Evolutionary conservation across 2,797 vertebrate species (phyloP), one percentile per base, ranked within the genome.

Genomic region (Falco novaeseelandiae): DNA sequence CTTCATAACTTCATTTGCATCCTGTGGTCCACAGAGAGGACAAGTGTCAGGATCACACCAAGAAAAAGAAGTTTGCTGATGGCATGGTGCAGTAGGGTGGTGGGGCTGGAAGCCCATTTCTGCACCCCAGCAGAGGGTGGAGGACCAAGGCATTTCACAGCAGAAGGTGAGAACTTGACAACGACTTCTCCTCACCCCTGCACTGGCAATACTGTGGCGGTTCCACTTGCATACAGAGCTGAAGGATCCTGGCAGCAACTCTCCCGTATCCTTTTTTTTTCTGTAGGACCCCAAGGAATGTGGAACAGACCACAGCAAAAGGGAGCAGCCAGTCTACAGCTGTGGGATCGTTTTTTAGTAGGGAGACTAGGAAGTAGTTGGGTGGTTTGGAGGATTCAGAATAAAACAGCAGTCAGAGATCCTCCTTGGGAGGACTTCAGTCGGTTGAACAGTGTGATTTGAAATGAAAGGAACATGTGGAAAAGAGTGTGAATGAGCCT

Each of bases 391-490:
- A 77, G 57, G 42, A 42, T 76, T 65, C 36, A 73, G 86, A 80
- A 88, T 71, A 54, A 92, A 95, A 86, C 26, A 73, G 23, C 49
- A 69, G 62, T 48, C 51, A 73, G 83, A 95, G 78, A 94, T 92
- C 29, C 77, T 90, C 81, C 20, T 84, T 96, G 86, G 76, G 86
- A 93, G 32, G 73, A 95, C 77, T 89, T 95, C 86, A 93, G 88
- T 90, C 70, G 66, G n/a, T 30, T 87, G 86, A 89, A 70, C 16
- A 46, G 48, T 32, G 23, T 59, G 88, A 82, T 59, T 89, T 77
- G 80, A 90, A 94, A 93, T n/a, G 58, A 95, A 96, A 84, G 54
- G 51, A 96, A 83, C 95, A 90, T 92, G 85, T 96, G 93, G 85
- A 80, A 96, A 76, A 67, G 48, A 82, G 93, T 84, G 80, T 83